Evolutionary conservation across 2,797 vertebrate species (phyloP), one percentile per base, ranked within the genome.

Genomic region (Vireo griseus): DNA sequence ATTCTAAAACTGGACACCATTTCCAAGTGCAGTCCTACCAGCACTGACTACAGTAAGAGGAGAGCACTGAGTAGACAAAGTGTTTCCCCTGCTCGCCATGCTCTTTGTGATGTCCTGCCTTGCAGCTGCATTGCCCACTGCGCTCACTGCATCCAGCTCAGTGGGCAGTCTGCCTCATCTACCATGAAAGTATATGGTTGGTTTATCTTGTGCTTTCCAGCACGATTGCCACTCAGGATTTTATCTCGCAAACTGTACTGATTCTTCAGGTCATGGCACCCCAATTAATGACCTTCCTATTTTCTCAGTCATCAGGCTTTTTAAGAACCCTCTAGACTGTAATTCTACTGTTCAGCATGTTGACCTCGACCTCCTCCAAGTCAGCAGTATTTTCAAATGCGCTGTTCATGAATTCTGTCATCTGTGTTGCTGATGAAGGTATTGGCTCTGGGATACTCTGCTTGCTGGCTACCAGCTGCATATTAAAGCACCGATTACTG

Each of bases 71-170:
- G 33, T 6, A 52, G 29, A 69, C 33, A 58, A 54, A 55, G 40
- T 52, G 9, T 55, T 75, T 54, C 10, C 29, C 55, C 28, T 63
- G 40, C 21, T 74, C 2, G 1, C 39, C 29, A 44, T 15, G 14
- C 28, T 83, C n/a, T 75, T 57, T 59, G 22, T 25, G n/a, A 63
- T 55, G 17, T 39, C 62, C 58, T 96, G 97, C 98, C 98, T 98
- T 99, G 97, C 98, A 99, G 93, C 95, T 98, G 77, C 98, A 98
- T 47, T 98, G 98, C 16, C 98, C 98, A 0, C 97, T 98, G 18
- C 92, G 97, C 75, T 98, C 98, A 0, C 94, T 88, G 33, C 98
- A 99, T 71, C 18, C 69, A 74, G 52, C 11, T 55, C 61, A 81
- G 57, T 9, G 52, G n/a, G 76, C 20, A 42, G 29, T 61, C 50